Base-by-base conservation (phyloP, 2,888 invertebrate species). In the Leptinotarsa juncta region DNA sequence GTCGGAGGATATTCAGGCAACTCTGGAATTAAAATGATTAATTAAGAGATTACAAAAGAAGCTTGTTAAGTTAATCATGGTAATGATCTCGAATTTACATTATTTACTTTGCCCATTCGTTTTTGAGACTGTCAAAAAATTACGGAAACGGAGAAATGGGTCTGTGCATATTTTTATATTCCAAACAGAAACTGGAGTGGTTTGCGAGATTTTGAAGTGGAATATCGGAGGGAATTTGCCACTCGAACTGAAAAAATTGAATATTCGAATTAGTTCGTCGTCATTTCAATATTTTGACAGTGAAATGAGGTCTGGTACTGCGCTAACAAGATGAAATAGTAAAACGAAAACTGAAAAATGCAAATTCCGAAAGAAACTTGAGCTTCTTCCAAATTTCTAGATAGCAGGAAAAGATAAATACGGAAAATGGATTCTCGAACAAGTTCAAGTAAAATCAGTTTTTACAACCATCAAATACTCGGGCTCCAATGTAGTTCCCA, bases 1-100 rank as follows among this genome's bases (percentile, higher is more conserved):
- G 90, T 88, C n/a, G 95, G 95, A 32, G 91, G 91, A 73, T 89
- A 88, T 68, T 91, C 90, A 16, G 95, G 95, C 77, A 94, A 87
- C 79, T 93, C 95, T 95, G 91, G 85, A 69, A 69, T 69, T 57
- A 48, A 57, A 18, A 57, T 69, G 69, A 69, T 55, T 69, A 69
- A 69, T 55, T 69, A 23, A 57, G 57, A 57, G 57, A 57, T 69
- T 42, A 69, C 60, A 57, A 57, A 74, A 68, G 74, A 65, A 74
- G 53, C 71, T 71, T 68, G 67, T 74, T 74, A 71, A 71, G 67
- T 74, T 49, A 71, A 75, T 75, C 71, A 75, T 71, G 71, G 62
- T 53, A 74, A 74, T 71, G 42, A 71, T 75, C 71, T 49, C 14
- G 65, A 53, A 71, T 71, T 71, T 71, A 68, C 68, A 75, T 68